These are phyloP conservation scores for Peribatodes rhomboidaria DNA, from an alignment of 2,888 invertebrate species.

Conservation along the genomic window DNA sequence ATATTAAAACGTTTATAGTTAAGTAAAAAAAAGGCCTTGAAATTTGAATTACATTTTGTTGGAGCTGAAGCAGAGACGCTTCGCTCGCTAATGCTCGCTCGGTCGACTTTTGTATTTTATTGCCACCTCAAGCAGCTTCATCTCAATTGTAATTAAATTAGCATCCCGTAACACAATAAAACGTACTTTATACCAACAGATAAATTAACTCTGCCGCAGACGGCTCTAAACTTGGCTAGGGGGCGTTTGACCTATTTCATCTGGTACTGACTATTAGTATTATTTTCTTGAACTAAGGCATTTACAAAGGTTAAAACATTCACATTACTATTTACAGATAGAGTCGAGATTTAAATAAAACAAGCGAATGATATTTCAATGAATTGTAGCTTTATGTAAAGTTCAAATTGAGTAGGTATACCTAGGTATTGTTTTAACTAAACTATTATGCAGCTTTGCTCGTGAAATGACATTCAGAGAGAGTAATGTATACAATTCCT, in stretches of 20 bases:
- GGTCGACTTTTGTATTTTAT: neutral
- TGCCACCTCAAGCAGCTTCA: slow-evolving; percentile 3
- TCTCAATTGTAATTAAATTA: slow-evolving; percentile 15
- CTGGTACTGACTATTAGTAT: slow-evolving; percentile 1
- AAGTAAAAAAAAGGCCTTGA: too few species aligned
- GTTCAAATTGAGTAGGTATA: too few species aligned
- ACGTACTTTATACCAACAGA: slow-evolving; percentile 3
- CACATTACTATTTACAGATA: neutral
- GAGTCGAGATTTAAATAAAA: neutral
- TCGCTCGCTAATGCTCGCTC: too few species aligned
- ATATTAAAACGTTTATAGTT: too few species aligned
- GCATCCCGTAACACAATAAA: slow-evolving; percentile 11
- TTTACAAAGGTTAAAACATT: neutral
- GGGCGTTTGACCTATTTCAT: slow-evolving; percentile 19
- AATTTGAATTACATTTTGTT: too few species aligned
- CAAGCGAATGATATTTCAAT: neutral
- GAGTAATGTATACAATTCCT: too few species aligned
- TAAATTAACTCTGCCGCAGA: neutral
- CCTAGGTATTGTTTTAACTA: too few species aligned
- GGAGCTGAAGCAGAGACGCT: too few species aligned
- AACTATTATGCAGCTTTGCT: too few species aligned
- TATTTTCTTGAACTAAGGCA: slow-evolving; percentile 2
- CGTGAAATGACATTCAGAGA: too few species aligned
- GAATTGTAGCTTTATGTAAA: too few species aligned
- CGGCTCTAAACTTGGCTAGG: slow-evolving; percentile 1